Base-by-base conservation (phyloP, 2,888 invertebrate genomes). In the Oscheius sp. region DNA sequence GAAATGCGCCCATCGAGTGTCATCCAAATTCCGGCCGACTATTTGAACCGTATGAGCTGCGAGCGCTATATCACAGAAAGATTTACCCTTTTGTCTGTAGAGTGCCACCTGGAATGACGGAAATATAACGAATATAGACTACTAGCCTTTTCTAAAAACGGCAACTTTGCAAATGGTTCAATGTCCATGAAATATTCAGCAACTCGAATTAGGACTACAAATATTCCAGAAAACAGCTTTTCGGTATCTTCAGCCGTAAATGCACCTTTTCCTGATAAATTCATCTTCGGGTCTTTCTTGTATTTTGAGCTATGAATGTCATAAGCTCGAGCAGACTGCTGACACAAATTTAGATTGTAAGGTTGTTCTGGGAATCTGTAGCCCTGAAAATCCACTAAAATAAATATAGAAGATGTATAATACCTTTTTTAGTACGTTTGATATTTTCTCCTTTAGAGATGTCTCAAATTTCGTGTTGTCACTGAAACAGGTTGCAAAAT, bases 101-200 rank as follows among this genome's bases (percentile, higher is more conserved):
- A 35, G 3, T 35, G 35, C 35, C 3, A 35, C 35, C 35, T 35
- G 9, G 9, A 35, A 35, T 6, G 3, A 6, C 35, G n/a, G n/a
- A n/a, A n/a, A n/a, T n/a, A n/a, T n/a, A n/a, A n/a, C 35, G 35
- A 35, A 35, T 35, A n/a, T n/a, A n/a, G n/a, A n/a, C n/a, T n/a
- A 56, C 7, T 23, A 9, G 23, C 56, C 58, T 58, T 58, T 58
- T 58, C 23, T 12, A 12, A 21, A 1, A 58, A 29, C n/a, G 58
- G 29, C 58, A 58, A 29, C 27, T 58, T 58, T 23, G 58, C 58
- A 58, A 58, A 58, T 5, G 58, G 58, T 29, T 58, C 58, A 29
- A 58, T 25, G 21, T 58, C 58, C 58, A 58, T 58, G 6, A 16
- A 58, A 27, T 25, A 58, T 25, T 58, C 58, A 9, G 58, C 58